These are phyloP conservation scores for Drosophila aff. DNA, from an alignment of 1,140 invertebrate species.

Conservation along the genomic window DNA sequence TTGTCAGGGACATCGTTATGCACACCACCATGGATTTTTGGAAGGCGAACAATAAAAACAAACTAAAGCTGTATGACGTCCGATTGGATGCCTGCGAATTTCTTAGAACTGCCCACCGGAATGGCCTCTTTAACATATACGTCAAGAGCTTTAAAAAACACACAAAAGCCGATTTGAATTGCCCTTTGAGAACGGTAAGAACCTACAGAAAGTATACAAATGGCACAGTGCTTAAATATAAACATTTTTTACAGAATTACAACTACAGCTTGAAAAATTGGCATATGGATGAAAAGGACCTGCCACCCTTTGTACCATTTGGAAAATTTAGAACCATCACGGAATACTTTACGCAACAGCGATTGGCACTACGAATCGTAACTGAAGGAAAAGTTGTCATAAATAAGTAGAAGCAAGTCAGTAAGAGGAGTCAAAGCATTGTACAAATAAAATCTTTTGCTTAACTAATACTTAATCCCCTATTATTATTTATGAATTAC, in stretches of 20 bases:
- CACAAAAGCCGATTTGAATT: slow-evolving; percentile 18
- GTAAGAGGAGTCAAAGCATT: neutral
- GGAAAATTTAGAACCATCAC: slow-evolving; percentile 16
- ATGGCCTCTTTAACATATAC: slow-evolving; percentile 44
- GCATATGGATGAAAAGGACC: slow-evolving; percentile 35
- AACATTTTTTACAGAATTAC: slow-evolving; percentile 27
- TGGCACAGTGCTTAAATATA: neutral
- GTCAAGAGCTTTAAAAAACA: slow-evolving; percentile 31
- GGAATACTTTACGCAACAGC: slow-evolving; percentile 32
- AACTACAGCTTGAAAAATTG: slow-evolving; percentile 49
- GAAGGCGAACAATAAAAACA: slow-evolving; percentile 16
- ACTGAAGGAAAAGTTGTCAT: slow-evolving; percentile 13
- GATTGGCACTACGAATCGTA: slow-evolving; percentile 9
- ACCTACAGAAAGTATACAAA: neutral
- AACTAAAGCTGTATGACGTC: slow-evolving; percentile 36
- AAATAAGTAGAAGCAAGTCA: slow-evolving; percentile 8
- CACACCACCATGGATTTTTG: slow-evolving; percentile 38
- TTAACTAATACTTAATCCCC: neutral
- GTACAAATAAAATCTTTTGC: neutral
- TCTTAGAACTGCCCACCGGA: slow-evolving; percentile 29
- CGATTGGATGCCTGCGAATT: slow-evolving; percentile 45
- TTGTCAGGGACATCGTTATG: slow-evolving; percentile 18
- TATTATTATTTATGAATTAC: neutral
- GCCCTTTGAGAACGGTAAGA: slow-evolving; percentile 41
- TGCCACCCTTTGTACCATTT: slow-evolving; percentile 49